A percentile compares a stretch with the other conserved stretches of the same genome.
phyloP scores from a whole-genome alignment of 2,797 vertebrate species.

The Peromyscus melanophrys region DNA sequence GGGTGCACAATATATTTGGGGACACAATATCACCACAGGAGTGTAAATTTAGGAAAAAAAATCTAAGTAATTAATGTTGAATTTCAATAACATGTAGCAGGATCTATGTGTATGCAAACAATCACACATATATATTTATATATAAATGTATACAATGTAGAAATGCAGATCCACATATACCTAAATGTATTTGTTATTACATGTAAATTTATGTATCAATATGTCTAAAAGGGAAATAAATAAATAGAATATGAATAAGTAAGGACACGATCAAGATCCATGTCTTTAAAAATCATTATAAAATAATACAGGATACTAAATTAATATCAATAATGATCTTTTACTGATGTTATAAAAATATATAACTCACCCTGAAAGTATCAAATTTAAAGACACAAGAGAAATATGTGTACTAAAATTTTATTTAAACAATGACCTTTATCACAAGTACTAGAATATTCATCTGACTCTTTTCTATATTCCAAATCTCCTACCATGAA shows the following conservation, averaged over 20 bases:
- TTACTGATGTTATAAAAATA: neutral
- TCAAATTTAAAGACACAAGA: neutral
- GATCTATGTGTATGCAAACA: neutral
- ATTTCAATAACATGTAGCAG: neutral
- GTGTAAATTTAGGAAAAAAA: neutral
- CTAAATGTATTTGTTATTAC: neutral
- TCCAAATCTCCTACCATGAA: neutral
- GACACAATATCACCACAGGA: neutral
- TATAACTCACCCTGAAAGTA: neutral
- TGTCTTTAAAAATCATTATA: neutral
- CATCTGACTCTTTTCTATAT: neutral
- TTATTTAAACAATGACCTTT: neutral
- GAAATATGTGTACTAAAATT: neutral
- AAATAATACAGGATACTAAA: neutral
- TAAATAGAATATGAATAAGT: neutral
- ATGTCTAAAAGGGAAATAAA: neutral
- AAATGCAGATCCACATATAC: neutral
- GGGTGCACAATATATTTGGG: too few species aligned
- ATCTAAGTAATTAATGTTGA: neutral
- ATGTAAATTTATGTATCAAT: neutral
- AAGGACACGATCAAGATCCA: neutral
- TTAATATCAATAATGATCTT: neutral
- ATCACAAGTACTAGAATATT: neutral
- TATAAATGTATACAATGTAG: neutral
- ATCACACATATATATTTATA: neutral